Base-by-base conservation (phyloP, 1,140 invertebrate species). In the Sycophaga agraensis region DNA sequence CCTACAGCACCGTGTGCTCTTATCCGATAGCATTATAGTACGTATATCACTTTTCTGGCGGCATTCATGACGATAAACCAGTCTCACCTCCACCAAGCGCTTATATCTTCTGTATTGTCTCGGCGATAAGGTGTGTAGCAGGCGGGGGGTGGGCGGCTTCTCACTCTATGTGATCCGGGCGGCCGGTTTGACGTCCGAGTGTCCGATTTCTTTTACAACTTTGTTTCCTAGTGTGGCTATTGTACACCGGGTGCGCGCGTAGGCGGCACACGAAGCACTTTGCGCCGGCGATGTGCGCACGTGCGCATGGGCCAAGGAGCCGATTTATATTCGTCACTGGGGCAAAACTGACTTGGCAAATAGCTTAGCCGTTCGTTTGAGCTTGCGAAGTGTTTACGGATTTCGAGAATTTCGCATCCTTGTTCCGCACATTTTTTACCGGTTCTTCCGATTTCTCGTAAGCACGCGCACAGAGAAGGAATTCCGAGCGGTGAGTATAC, bases 341-440 rank as follows among this genome's bases (percentile, higher is more conserved):
- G 59, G 45, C 42, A 55, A 55, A 55, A 48, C 51, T 48, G 51
- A 61, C 40, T 2, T 16, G 24, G 59, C 42, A 31, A 26, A 50
- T 58, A 58, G 0, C n/a, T 31, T 2, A 22, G 28, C 16, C 9
- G 12, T 6, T 49, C 24, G 16, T 34, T 34, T 49, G 9, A 4
- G 28, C 8, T 5, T 9, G 21, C 21, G 7, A 14, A 12, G n/a
- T n/a, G n/a, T n/a, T n/a, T n/a, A n/a, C n/a, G n/a, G n/a, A n/a
- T n/a, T n/a, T n/a, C n/a, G n/a, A n/a, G n/a, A n/a, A n/a, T n/a
- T n/a, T n/a, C n/a, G n/a, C n/a, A n/a, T n/a, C n/a, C n/a, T n/a
- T n/a, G n/a, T n/a, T n/a, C n/a, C n/a, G n/a, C n/a, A n/a, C n/a
- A n/a, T n/a, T n/a, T n/a, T n/a, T n/a, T n/a, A n/a, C n/a, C n/a